Base-by-base conservation (phyloP, 1,140 invertebrate species). In the Mylabris phalerata region DNA sequence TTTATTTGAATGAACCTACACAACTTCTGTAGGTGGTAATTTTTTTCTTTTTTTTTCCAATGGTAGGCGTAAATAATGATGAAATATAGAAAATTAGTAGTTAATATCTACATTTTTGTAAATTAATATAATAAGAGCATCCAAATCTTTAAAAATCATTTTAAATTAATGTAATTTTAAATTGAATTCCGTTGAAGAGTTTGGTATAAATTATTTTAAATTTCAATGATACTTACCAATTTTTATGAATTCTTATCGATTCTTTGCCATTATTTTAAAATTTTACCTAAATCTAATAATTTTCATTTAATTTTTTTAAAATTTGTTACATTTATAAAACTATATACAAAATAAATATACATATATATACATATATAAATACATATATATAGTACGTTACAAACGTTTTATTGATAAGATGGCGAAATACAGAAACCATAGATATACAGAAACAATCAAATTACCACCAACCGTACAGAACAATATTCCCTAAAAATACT, bases 1-100 rank as follows among this genome's bases (percentile, higher is more conserved):
- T 59, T 64, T 56, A 60, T 56, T 65, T 63, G 58, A 65, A 56
- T 59, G 40, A 59, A 62, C 66, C 64, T 55, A 67, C 66, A 63
- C 62, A 57, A 50, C 43, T 54, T 49, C 13, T 52, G 48, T 50
- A 57, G 62, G 52, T 55, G 52, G 19, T 19, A 19, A 19, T 19
- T 19, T 55, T n/a, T 24, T 10, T n/a, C 11, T 42, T 41, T 41
- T 55, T 47, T 51, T 55, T 46, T 51, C 19, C 27, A 27, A 32
- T 46, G 19, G 51, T 54, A 32, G 51, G 51, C 51, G 51, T 25
- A 54, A 40, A 45, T 52, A 54, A 54, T 45, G 38, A 32, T 32
- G 4, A 52, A 27, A 7, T 43, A 44, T n/a, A 19, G 9, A 32
- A 54, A 45, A 54, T 32, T 27, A 38, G 51, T 44, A 54, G 45